Evolutionary conservation across 1,140 invertebrate genomes (phyloP), one percentile per base, ranked within the genome.

Genomic region (Artemia franciscana): DNA sequence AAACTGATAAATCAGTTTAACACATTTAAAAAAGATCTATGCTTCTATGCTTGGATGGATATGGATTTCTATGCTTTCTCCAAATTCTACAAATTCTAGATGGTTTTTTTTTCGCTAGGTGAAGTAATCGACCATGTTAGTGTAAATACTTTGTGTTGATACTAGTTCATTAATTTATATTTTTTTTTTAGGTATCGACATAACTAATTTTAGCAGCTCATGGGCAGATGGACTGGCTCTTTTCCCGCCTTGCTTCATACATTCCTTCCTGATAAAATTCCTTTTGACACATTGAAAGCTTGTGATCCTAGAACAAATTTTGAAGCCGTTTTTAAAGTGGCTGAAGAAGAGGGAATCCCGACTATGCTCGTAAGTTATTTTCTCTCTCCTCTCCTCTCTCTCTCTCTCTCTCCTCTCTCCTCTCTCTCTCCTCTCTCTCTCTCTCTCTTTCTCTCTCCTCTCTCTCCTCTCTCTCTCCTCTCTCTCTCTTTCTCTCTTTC

Each of bases 221-320:
- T 93, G 90, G 90, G 91, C 91, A 73, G 87, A 93, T 73, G 89
- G 90, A 0, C 72, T 93, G 67, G 90, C 88, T 9, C 76, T 93
- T 26, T 93, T 88, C 75, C 88, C 89, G 21, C n/a, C n/a, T 77
- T 94, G 30, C 75, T 94, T 61, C 88, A 92, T 74, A 86, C 86
- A 59, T 93, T 91, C 76, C 73, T 91, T 62, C 86, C 88, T 21
- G 83, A 89, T 66, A 80, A 80, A 67, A 82, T 93, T 68, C 84
- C 85, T 9, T 93, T 89, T 71, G 80, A 84, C 66, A 79, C 83
- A 24, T 77, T 93, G 7, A 79, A 78, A 61, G 81, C 83, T 7
- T 77, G 82, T 62, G 87, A 92, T 69, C 91, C 91, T 72, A 76
- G 82, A 61, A 79, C 81, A 64, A 93, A 93, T 73, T 93, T 93